phyloP scores from a whole-genome alignment of 2,113 vertebrate species.

The Otus sunia region DNA sequence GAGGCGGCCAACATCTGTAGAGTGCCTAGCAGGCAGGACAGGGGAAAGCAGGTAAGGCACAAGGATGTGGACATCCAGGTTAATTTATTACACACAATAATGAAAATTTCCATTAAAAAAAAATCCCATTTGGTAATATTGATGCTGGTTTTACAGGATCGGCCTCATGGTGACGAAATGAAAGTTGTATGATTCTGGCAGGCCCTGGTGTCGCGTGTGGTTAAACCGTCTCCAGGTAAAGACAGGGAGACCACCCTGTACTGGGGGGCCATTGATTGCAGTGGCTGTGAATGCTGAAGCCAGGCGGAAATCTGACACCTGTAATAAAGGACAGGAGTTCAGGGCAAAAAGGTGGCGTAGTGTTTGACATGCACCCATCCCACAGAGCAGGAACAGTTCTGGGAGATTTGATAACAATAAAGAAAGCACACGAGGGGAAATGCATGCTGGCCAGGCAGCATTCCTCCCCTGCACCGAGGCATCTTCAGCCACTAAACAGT shows the following conservation, averaged over 20 bases:
- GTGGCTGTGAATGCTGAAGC: conserved; percentile 77
- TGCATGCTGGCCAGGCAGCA: not conserved
- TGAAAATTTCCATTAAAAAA: conserved; percentile 33
- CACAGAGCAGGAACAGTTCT: not conserved
- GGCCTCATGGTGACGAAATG: conserved; percentile 84
- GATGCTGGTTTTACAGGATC: conserved; percentile 60
- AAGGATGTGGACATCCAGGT: not conserved
- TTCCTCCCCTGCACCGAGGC: not conserved
- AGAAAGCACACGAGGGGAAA: not conserved
- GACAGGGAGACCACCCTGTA: conserved; percentile 80
- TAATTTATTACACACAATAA: conserved; percentile 56
- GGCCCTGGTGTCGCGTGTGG: conserved; percentile 79
- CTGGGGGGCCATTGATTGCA: conserved; percentile 86
- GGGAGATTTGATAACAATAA: accelerated
- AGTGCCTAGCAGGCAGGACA: not conserved
- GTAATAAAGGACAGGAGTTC: not conserved
- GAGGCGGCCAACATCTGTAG: not conserved
- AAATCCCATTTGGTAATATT: not conserved
- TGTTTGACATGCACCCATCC: not conserved
- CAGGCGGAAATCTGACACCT: conserved; percentile 86
- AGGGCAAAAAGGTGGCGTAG: accelerated
- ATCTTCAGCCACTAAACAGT: not conserved
- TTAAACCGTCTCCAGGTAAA: conserved; percentile 85
- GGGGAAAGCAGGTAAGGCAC: not conserved
- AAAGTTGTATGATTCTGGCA: conserved; percentile 85